phyloP scores from a whole-genome alignment of 2,113 vertebrate genomes.

The Notothenia coriiceps region DNA sequence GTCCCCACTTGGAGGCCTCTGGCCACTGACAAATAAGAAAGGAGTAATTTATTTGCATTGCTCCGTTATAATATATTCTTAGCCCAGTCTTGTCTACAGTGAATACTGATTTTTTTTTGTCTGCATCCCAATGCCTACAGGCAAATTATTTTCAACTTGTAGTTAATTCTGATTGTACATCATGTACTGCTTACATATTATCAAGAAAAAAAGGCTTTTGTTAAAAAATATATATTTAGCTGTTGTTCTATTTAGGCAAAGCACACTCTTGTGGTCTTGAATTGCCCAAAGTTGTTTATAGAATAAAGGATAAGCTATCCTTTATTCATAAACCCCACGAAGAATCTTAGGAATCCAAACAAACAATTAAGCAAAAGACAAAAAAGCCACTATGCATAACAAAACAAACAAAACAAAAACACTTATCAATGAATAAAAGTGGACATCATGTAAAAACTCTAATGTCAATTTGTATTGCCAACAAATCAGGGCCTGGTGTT shows the following conservation, averaged over 20 bases:
- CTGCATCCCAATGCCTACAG: neutral
- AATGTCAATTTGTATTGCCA: too few relatives aligned
- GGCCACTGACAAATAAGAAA: slow-evolving; percentile 50
- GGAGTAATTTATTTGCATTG: slow-evolving; percentile 60
- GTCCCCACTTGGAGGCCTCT: slow-evolving; percentile 51
- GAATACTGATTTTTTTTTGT: slow-evolving; percentile 26
- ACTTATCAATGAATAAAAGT: neutral
- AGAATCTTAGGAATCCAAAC: neutral
- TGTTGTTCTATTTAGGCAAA: neutral
- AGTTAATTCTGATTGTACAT: neutral
- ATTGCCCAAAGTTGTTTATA: neutral
- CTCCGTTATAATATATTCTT: slow-evolving; percentile 51
- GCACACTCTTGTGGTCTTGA: neutral
- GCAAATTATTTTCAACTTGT: neutral
- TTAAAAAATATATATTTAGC: neutral
- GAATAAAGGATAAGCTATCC: neutral
- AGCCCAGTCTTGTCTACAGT: slow-evolving; percentile 1
- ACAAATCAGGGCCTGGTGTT: neutral
- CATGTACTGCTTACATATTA: neutral
- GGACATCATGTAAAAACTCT: neutral
- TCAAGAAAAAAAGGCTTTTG: neutral
- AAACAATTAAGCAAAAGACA: too few relatives aligned
- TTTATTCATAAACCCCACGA: neutral
- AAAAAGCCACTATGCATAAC: neutral
- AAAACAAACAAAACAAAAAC: neutral